Evolutionary conservation across 1,140 invertebrate genomes (phyloP).

Genomic region (Leptoteleia sp.): DNA sequence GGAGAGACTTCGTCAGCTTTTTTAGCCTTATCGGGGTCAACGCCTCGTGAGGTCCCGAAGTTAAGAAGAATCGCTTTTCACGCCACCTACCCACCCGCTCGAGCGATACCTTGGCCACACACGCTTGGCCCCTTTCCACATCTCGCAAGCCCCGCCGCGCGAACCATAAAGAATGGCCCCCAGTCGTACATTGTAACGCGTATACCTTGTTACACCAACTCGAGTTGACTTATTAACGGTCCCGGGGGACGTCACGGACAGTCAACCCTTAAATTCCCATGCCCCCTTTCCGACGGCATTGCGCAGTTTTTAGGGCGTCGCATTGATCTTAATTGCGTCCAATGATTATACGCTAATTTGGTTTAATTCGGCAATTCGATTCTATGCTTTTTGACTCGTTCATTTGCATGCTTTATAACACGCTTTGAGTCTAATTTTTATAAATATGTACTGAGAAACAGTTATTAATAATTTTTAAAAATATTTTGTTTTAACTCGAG

Average conservation of each 20-base stretch:
- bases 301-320: too few species aligned
- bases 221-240: conserved; percentile 65
- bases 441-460: too few species aligned
- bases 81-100: conserved; percentile 13
- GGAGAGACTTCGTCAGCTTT: conserved; percentile 71
- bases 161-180: conserved; percentile 57
- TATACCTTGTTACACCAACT: conserved; percentile 52
- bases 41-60: conserved; percentile 55
- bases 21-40: conserved; percentile 69
- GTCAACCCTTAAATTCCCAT: conserved; percentile 5
- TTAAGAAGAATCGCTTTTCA: conserved; percentile 63
- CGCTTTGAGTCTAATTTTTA: too few species aligned
- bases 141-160: conserved; percentile 42
- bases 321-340: too few species aligned
- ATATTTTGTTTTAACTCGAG: too few species aligned
- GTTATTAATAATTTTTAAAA: too few species aligned
- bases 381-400: too few species aligned
- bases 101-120: too few species aligned
- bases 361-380: too few species aligned
- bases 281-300: too few species aligned
- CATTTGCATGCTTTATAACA: too few species aligned
- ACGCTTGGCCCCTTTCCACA: conserved; percentile 31
- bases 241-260: conserved; percentile 40
- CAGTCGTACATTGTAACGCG: conserved; percentile 39
- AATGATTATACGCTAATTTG: too few species aligned